Conservation (phyloP, 2,888 invertebrate species). For the Heliconius ethilla region DNA sequence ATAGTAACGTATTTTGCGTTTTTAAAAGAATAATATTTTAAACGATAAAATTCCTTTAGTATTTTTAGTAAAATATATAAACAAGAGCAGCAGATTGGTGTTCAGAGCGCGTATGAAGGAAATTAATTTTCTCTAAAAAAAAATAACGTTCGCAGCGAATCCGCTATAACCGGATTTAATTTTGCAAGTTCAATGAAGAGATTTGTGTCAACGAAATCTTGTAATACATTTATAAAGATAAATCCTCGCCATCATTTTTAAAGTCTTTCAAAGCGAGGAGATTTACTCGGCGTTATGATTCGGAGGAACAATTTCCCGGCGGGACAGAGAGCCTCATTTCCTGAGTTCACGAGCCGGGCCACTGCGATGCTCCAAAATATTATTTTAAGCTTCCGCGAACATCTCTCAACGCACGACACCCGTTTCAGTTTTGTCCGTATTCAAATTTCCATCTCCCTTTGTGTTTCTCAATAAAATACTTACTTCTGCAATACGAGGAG, state of each 20-base stretch:
- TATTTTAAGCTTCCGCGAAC: constrained; percentile 76
- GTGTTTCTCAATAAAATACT: constrained; percentile 37
- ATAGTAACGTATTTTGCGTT: no score
- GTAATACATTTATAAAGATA: constrained; percentile 67
- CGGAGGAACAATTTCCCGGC: constrained; percentile 78
- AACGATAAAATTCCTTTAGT: neutral
- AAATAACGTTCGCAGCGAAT: constrained; percentile 31
- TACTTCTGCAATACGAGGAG: constrained; percentile 28
- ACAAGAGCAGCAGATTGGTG: neutral
- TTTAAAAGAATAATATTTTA: neutral
- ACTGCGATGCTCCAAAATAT: constrained; percentile 72
- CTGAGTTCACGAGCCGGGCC: constrained; percentile 66
- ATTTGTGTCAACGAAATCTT: constrained; percentile 55
- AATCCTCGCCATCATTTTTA: constrained; percentile 72
- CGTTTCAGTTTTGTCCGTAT: constrained; percentile 59
- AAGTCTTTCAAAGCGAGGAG: constrained; percentile 71
- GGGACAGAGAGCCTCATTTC: constrained; percentile 79
- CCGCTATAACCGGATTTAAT: constrained; percentile 44
- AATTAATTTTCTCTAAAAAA: constrained; percentile 42
- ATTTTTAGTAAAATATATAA: neutral
- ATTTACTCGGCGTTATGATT: constrained; percentile 76
- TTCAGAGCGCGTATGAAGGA: constrained; percentile 30
- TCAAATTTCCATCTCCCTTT: constrained; percentile 57
- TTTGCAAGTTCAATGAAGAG: constrained; percentile 43
- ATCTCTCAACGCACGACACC: constrained; percentile 69